Evolutionary conservation across 2,888 invertebrate species (phyloP), one percentile per base, ranked within the genome.

Genomic region (Drosophila putrida): DNA sequence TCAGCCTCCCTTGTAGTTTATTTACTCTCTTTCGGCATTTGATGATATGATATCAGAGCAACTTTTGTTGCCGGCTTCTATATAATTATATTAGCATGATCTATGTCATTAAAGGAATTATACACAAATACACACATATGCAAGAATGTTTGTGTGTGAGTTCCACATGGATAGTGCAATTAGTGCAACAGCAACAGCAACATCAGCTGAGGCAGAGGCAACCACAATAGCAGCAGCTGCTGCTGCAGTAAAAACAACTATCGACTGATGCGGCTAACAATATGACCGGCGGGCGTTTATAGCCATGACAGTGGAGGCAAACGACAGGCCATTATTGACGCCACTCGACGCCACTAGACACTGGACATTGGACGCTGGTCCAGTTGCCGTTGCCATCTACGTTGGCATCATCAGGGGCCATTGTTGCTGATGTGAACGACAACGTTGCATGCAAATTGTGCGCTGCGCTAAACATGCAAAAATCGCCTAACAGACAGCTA

Each of bases 41-140:
- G 78, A 73, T 73, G 63, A 67, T 62, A 70, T 70, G 76, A 81
- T 81, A 85, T 88, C 71, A 68, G 66, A 75, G 71, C 79, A 78
- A 47, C 58, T 74, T 85, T 75, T 75, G 82, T 82, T 75, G 82
- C 59, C 55, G 13, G 25, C 58, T 51, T 27, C 51, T 47, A 84
- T 89, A 84, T 88, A 88, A 84, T 89, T 89, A 84, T 84, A 84
- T 84, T 88, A 82, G 82, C 88, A 89, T 84, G 83, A 84, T 89
- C 83, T 85, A 85, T 84, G 89, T 82, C 88, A 89, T 84, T 78
- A 80, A 51, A 68, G 63, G 63, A 62, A 63, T 59, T 80, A 82
- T 73, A 66, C 68, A 79, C 80, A 69, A 64, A 66, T 68, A 46
- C 43, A 10, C n/a, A 44, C 13, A 44, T 8, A 13, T 10, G 8